Evolutionary conservation across 2,797 vertebrate genomes (phyloP), one percentile per base, ranked within the genome.

Genomic region (Amniataba percoides): DNA sequence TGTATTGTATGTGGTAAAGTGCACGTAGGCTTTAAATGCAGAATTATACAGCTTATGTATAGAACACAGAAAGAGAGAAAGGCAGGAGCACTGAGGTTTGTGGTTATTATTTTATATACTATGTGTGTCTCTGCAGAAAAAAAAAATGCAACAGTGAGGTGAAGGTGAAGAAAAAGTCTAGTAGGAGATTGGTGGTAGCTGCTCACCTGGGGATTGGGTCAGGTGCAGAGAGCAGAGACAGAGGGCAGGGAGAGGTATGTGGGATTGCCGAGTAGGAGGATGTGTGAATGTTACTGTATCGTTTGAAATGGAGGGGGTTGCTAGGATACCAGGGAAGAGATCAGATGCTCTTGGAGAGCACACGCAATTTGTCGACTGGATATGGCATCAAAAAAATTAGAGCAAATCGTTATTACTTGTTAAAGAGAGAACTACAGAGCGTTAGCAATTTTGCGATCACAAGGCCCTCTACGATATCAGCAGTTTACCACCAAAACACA

Each of bases 251-350:
- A 81, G 78, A 78, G 64, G 65, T 79, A 74, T 45, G 83, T 84
- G 85, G 86, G 86, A 61, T 72, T 64, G 78, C 23, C 7, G 82
- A 87, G 86, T 87, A 69, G 88, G 88, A 86, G 91, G 89, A 92
- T 88, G 80, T 86, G 82, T 88, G 87, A 89, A 87, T 80, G 82
- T 73, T 86, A 85, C 82, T 74, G 83, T 83, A 84, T 76, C 72
- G 40, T 90, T 90, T 89, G 85, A 94, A 92, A 91, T 90, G 84
- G 85, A 88, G 74, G 71, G 74, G 87, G 94, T 94, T 95, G 94
- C 93, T 95, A 94, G 92, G 94, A 95, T 89, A 96, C 94, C 46
- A 81, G 58, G 77, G 67, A 87, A 78, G 80, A 82, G 89, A 93
- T 77, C 78, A 88, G 82, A 89, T 88, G 88, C 69, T 81, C 75